Evolutionary conservation across 2,888 invertebrate genomes (phyloP), one percentile per base, ranked within the genome.

Genomic region (Oscheius onirici): DNA sequence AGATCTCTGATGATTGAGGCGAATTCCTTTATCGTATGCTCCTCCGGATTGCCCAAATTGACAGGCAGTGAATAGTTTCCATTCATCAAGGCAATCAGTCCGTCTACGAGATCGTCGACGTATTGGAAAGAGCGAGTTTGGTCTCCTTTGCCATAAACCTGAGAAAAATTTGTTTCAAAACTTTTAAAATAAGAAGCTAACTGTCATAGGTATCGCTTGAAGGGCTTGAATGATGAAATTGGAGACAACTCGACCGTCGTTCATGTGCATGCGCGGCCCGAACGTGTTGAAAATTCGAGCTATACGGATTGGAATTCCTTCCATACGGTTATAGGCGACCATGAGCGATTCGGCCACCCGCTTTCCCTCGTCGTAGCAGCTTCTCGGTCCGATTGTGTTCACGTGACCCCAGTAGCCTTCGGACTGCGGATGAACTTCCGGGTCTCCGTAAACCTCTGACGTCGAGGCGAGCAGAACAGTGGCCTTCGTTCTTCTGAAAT

Each of bases 351-450:
- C 99, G 0, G 97, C 93, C 0, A 97, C 95, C 67, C 99, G 91
- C 89, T 99, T 99, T n/a, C 97, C 97, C 90, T 99, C 99, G 88
- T 99, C 99, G 87, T 99, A 99, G 89, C 99, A 99, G 0, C 97
- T 95, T 71, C 99, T 77, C 0, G 90, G 90, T 13, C 90, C 90
- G 85, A 99, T 97, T 8, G 97, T 97, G 91, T 99, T 99, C 0
- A 99, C 99, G 89, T 99, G 94, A 0, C 99, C 99, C 97, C 97
- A 99, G 54, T 82, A 86, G 0, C 94, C 93, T 90, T 99, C 99
- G 0, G 93, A 92, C 88, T 99, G 99, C 0, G 99, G 99, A 90
- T 99, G 99, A n/a, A 75, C 69, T 88, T 94, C 94, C 0, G 99
- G 99, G 90, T 99, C 97, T 11, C 99, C 99, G 88, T 99, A 99